Percentiles rank a stretch among this genome's conserved stretches.
phyloP scores from a whole-genome alignment of 2,113 vertebrate genomes.

The Echinops telfairi region DNA sequence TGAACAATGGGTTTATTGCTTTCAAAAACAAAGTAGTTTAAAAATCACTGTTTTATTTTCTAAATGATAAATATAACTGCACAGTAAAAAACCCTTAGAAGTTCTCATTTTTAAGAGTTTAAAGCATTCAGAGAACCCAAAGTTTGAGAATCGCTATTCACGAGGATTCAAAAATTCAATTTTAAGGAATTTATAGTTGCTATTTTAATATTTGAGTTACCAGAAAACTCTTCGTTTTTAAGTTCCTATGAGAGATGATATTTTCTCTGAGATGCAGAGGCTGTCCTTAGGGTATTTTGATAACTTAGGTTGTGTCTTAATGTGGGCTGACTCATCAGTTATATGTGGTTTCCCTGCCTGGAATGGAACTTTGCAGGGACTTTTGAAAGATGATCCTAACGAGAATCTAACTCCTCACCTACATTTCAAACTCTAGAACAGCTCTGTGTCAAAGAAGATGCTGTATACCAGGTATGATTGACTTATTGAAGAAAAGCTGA shows the following conservation, averaged over 20 bases:
- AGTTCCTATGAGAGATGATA: neutral
- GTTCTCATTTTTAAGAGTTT: conserved; percentile 4
- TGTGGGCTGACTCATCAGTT: neutral
- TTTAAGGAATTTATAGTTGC: neutral
- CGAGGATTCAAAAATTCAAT: conserved; percentile 4
- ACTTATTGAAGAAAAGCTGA: conserved; percentile 34
- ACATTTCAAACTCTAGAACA: neutral
- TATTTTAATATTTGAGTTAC: conserved; percentile 28
- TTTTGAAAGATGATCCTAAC: neutral
- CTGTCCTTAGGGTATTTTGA: neutral
- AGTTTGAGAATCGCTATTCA: neutral
- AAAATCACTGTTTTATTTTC: conserved; percentile 5
- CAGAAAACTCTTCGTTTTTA: conserved; percentile 5
- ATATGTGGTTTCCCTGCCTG: neutral
- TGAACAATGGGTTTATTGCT: neutral
- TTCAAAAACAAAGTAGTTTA: conserved; percentile 28
- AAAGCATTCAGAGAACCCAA: neutral
- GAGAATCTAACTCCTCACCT: neutral
- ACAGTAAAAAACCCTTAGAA: neutral
- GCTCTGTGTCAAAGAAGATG: neutral
- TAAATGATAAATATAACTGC: neutral
- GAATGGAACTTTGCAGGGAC: neutral
- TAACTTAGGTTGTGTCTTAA: neutral
- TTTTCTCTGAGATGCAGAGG: neutral
- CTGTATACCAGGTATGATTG: neutral